Evolutionary conservation across 1,140 invertebrate genomes (phyloP), one percentile per base, ranked within the genome.

Genomic region (Leptinotarsa lineolata): DNA sequence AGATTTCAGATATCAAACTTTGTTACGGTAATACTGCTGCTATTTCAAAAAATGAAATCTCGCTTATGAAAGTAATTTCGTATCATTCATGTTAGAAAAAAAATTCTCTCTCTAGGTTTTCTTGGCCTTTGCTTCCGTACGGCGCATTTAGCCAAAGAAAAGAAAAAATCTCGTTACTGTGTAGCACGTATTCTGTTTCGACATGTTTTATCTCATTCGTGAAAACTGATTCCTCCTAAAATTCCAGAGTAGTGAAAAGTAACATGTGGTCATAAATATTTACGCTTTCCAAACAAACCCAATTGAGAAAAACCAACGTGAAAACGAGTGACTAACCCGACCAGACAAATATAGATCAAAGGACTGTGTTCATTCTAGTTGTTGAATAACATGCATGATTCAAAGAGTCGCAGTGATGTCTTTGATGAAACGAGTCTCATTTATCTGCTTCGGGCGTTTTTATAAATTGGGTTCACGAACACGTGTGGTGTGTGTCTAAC

Each of bases 301-400:
- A 54, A 54, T 54, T 54, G 48, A 54, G n/a, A 54, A 54, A 54
- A 54, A 54, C 15, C n/a, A 54, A 15, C n/a, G 15, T 54, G 6
- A 15, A 54, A 54, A 54, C 3, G 16, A 54, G n/a, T 54, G 48
- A 54, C 48, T 54, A 54, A 54, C 48, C 6, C 48, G 15, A 54
- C 15, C 15, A 8, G 48, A 54, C 48, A 54, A 18, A 54, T 54
- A 54, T 54, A 54, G 48, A 54, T 54, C 48, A 54, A 54, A 54
- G 48, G 48, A 54, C 48, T 54, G 15, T n/a, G 15, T n/a, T 18
- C 48, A 54, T 54, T 54, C 48, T 54, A 18, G 48, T 54, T 54
- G 48, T 54, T 54, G 48, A 54, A 54, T 54, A 54, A 54, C 48
- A 54, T 54, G 48, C 48, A 54, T 54, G 48, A 54, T 54, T 54